Percentiles rank a stretch among this genome's conserved stretches.
These are phyloP conservation scores for Thunnus thynnus DNA, from an alignment of 2,113 vertebrate species.

Conservation along the genomic window DNA sequence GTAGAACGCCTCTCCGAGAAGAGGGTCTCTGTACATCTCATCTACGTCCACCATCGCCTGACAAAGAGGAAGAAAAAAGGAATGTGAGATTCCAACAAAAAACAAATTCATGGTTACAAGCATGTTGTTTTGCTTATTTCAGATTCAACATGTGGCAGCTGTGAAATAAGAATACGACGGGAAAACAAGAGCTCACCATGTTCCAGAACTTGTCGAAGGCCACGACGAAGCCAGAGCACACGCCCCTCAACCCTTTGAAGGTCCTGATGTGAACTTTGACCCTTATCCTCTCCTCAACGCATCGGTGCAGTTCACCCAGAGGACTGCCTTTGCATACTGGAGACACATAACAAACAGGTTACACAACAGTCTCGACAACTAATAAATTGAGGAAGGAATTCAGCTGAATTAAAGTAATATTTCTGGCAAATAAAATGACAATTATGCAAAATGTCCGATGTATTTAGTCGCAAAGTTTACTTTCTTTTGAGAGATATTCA, in stretches of 20 bases:
- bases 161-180: background rate
- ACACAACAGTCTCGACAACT: background rate
- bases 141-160: background rate
- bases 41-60: slow-evolving; percentile 98
- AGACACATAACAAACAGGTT: slow-evolving; percentile 40
- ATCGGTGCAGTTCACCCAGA: slow-evolving; percentile 92
- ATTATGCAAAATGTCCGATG: background rate
- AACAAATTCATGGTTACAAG: background rate
- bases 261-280: slow-evolving; percentile 96
- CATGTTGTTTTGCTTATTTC: background rate
- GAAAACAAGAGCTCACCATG: slow-evolving; percentile 86
- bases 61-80: background rate
- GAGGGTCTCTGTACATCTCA: slow-evolving; percentile 95
- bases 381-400: background rate
- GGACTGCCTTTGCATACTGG: slow-evolving; percentile 94
- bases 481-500: background rate
- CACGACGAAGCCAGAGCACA: slow-evolving; percentile 95
- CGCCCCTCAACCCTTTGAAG: slow-evolving; percentile 96
- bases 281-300: slow-evolving; percentile 91
- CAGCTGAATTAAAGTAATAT: background rate
- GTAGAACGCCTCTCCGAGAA: slow-evolving; percentile 92
- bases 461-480: no score
- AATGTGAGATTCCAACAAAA: background rate
- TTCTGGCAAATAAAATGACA: background rate
- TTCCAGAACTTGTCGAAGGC: slow-evolving; percentile 99